A percentile compares a stretch with the other conserved stretches of the same genome.
Conservation (phyloP, 2,888 invertebrate genomes). For the Conchocele bisecta region DNA sequence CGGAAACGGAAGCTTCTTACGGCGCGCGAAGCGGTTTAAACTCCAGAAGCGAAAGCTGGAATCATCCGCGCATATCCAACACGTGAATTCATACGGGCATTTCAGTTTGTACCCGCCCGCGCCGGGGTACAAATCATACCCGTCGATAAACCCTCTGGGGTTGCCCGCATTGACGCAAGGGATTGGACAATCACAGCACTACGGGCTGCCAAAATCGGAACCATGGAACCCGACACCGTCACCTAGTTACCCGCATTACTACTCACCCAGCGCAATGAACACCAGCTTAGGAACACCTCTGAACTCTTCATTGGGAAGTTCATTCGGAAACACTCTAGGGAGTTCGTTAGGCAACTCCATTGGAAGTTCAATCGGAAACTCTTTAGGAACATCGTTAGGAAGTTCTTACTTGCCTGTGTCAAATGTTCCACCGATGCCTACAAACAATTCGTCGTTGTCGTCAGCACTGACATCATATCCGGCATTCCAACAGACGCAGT, state of each 20-base stretch:
- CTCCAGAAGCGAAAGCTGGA: slow-evolving; percentile 57
- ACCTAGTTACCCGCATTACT: slow-evolving; percentile 60
- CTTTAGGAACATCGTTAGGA: slow-evolving; percentile 51
- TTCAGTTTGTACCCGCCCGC: slow-evolving; percentile 71
- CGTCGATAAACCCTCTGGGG: slow-evolving; percentile 66
- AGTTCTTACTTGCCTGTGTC: slow-evolving; percentile 59
- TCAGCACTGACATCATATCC: slow-evolving; percentile 62
- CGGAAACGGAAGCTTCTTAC: slow-evolving; percentile 81
- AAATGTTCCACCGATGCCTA: slow-evolving; percentile 55
- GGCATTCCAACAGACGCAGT: slow-evolving; percentile 62
- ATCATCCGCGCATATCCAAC: slow-evolving; percentile 65
- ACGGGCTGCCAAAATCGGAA: slow-evolving; percentile 66
- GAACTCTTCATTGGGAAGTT: too few relatives aligned
- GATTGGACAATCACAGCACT: slow-evolving; percentile 68
- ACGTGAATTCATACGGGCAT: slow-evolving; percentile 73
- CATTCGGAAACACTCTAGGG: slow-evolving; percentile 46
- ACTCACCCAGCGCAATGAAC: slow-evolving; percentile 56
- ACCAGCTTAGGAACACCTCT: slow-evolving; percentile 39
- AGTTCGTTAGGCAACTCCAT: slow-evolving; percentile 35
- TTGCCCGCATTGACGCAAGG: slow-evolving; percentile 67
- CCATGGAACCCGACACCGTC: slow-evolving; percentile 58
- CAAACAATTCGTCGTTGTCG: slow-evolving; percentile 49
- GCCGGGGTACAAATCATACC: slow-evolving; percentile 70
- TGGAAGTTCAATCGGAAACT: slow-evolving; percentile 36
- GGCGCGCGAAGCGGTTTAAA: slow-evolving; percentile 81